Evolutionary conservation across 2,888 invertebrate genomes (phyloP).

Genomic region (Spatulosminthurus flaviceps): DNA sequence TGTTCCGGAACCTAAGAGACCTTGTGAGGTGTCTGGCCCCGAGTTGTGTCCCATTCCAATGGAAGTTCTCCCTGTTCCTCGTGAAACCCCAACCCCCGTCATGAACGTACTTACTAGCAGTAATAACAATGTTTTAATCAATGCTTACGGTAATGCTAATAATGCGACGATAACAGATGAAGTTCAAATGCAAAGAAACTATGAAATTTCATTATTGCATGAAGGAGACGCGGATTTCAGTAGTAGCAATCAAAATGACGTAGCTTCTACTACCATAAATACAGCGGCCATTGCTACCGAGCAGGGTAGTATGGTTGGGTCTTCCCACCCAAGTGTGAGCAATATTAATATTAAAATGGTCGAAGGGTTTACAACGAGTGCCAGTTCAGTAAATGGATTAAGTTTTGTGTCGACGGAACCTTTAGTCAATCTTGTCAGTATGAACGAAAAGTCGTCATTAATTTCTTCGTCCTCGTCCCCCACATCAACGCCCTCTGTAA

Average conservation of each 20-base stretch:
- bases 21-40: constrained; percentile 40
- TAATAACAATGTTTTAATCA: background rate
- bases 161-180: background rate
- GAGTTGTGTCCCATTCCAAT: constrained; percentile 31
- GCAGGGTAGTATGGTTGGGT: constrained; percentile 23
- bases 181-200: background rate
- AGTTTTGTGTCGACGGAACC: background rate
- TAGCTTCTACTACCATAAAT: constrained; percentile 17
- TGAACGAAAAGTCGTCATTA: background rate
- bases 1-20: constrained; percentile 59
- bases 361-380: background rate
- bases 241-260: constrained; percentile 17
- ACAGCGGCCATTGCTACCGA: background rate
- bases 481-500: background rate
- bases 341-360: background rate
- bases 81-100: constrained; percentile 12
- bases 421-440: background rate
- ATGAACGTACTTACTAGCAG: background rate
- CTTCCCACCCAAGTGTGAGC: background rate
- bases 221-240: constrained; percentile 10
- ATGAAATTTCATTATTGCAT: background rate
- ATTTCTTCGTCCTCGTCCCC: background rate
- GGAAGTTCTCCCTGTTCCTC: constrained; percentile 20
- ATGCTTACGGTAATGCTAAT: constrained; percentile 1
- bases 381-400: constrained; percentile 18